Conservation (phyloP, 1,140 invertebrate species). For the Calephelis virginiensis region DNA sequence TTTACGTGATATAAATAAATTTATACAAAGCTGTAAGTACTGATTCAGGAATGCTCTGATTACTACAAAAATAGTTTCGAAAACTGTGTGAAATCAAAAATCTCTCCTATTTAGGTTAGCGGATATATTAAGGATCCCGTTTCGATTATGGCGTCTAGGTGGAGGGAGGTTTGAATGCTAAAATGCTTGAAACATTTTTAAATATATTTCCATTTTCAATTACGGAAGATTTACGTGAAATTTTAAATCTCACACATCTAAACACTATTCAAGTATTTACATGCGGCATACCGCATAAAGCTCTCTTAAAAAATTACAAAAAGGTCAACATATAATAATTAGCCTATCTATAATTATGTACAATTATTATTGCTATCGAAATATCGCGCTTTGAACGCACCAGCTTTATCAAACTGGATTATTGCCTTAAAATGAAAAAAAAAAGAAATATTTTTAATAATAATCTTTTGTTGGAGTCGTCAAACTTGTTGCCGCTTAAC, state of each 20-base stretch:
- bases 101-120: constrained; percentile 9
- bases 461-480: background rate
- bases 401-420: constrained; percentile 53
- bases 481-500: background rate
- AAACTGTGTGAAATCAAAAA: constrained; percentile 16
- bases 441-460: constrained; percentile 17
- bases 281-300: constrained; percentile 70
- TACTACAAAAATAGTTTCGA: constrained; percentile 11
- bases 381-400: constrained; percentile 68
- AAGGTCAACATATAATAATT: constrained; percentile 73
- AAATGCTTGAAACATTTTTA: constrained; percentile 17
- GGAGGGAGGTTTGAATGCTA: constrained; percentile 7
- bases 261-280: constrained; percentile 57
- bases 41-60: background rate
- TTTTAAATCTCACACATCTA: constrained; percentile 69
- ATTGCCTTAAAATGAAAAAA: constrained; percentile 46
- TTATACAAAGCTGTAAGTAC: constrained; percentile 1
- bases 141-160: constrained; percentile 2
- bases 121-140: constrained; percentile 5
- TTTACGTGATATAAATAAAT: constrained; percentile 14
- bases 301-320: constrained; percentile 76
- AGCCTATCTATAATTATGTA: constrained; percentile 75
- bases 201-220: constrained; percentile 15
- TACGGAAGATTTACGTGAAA: constrained; percentile 46
- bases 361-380: constrained; percentile 75